Percentiles rank a stretch among this genome's conserved stretches.
Evolutionary conservation across 2,888 invertebrate species (phyloP).

Genomic region (Timandra comae): DNA sequence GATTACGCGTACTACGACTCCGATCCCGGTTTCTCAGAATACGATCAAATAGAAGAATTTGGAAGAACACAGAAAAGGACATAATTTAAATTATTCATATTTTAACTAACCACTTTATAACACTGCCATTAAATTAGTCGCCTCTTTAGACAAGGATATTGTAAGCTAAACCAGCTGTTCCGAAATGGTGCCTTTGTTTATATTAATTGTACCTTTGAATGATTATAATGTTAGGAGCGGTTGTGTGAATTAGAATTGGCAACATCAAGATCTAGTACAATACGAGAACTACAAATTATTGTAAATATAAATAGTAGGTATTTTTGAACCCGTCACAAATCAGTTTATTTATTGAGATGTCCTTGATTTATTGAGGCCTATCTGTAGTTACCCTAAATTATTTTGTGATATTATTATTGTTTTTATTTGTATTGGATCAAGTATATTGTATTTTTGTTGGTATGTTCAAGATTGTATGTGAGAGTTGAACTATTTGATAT

Average conservation of each 20-base stretch:
- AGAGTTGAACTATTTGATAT: neutral
- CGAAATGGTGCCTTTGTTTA: too few species aligned
- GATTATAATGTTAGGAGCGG: too few species aligned
- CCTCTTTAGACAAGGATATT: conserved; percentile 45
- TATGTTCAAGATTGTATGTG: conserved; percentile 18
- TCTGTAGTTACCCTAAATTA: conserved; percentile 70
- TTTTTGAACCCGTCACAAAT: neutral
- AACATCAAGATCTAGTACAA: neutral
- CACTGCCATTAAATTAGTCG: conserved; percentile 71
- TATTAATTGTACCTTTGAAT: too few species aligned
- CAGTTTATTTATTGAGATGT: conserved; percentile 2
- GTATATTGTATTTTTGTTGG: conserved; percentile 28
- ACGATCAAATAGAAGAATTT: conserved; percentile 79
- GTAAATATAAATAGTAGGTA: neutral
- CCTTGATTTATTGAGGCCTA: conserved; percentile 42
- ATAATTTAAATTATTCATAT: conserved; percentile 31
- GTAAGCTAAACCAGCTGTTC: too few species aligned
- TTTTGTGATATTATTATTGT: conserved; percentile 66
- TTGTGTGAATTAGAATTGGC: neutral
- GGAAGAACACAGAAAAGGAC: conserved; percentile 75
- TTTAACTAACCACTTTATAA: conserved; percentile 25
- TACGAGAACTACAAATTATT: neutral
- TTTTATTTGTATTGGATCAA: conserved; percentile 25
- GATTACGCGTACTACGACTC: conserved; percentile 92
- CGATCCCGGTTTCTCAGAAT: conserved; percentile 76